Percentiles rank a stretch among this genome's conserved stretches.
phyloP scores from a whole-genome alignment of 1,140 invertebrate genomes.

The Diorhabda carinulata region DNA sequence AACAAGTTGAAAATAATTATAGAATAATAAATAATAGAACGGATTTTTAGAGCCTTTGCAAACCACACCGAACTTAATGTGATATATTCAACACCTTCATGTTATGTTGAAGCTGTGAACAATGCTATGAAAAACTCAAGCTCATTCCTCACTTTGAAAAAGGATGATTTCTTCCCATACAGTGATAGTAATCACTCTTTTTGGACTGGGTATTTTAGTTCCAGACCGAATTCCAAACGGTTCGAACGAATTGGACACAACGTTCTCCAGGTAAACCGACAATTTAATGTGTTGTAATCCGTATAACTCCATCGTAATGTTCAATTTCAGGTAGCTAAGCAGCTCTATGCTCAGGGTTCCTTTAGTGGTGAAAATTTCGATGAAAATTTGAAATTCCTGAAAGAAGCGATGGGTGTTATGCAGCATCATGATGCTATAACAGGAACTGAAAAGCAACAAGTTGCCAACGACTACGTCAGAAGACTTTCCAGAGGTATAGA shows the following conservation, averaged over 20 bases:
- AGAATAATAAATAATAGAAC: background rate
- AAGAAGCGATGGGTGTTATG: constrained; percentile 57
- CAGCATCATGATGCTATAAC: constrained; percentile 68
- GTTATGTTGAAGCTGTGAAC: constrained; percentile 65
- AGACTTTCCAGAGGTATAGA: constrained; percentile 59
- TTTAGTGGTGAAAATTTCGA: constrained; percentile 33
- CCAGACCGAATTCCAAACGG: constrained; percentile 64
- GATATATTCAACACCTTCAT: constrained; percentile 74
- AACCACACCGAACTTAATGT: constrained; percentile 59
- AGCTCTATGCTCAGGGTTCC: constrained; percentile 21
- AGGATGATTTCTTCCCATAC: constrained; percentile 75
- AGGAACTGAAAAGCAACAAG: constrained; percentile 72
- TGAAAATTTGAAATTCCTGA: constrained; percentile 41
- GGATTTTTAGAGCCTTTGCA: constrained; percentile 56
- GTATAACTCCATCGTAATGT: too few species aligned
- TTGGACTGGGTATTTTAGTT: constrained; percentile 84
- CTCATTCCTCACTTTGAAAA: constrained; percentile 54
- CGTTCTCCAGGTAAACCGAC: constrained; percentile 56
- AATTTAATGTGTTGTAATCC: background rate
- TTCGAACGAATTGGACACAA: constrained; percentile 60
- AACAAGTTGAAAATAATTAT: background rate
- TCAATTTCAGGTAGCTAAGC: constrained; percentile 29
- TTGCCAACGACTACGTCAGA: constrained; percentile 68
- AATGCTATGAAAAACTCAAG: constrained; percentile 38
- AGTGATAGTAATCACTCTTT: constrained; percentile 64